phyloP scores from a whole-genome alignment of 2,888 invertebrate species.

The Drosophila hamatofila region DNA sequence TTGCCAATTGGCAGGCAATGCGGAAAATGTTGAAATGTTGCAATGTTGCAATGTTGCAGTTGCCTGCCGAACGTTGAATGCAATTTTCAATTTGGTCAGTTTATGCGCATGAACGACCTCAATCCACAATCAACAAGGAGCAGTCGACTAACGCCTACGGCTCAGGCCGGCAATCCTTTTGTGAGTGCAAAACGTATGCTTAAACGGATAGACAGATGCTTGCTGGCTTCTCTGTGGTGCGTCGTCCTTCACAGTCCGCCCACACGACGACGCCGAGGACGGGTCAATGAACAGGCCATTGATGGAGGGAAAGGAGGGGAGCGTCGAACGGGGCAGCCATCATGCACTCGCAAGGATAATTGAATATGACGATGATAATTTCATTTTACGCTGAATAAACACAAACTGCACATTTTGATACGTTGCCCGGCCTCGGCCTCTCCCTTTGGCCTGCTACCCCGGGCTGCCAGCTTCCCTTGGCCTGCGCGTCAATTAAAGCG shows the following conservation, averaged over 20 bases:
- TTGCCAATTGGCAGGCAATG: constrained; percentile 43
- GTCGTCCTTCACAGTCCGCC: constrained; percentile 53
- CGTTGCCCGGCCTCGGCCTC: constrained; percentile 14
- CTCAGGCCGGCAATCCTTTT: constrained; percentile 49
- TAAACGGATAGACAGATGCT: constrained; percentile 43
- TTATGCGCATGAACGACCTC: constrained; percentile 40
- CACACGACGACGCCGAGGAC: constrained; percentile 41
- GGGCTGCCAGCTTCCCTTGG: constrained; percentile 10
- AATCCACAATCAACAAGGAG: constrained; percentile 36
- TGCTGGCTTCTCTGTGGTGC: constrained; percentile 17
- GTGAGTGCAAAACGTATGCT: constrained; percentile 30
- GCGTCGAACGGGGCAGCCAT: background rate
- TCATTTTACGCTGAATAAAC: constrained; percentile 77
- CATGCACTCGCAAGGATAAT: constrained; percentile 70
- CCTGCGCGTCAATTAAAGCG: constrained; percentile 61
- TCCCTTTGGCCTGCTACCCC: background rate
- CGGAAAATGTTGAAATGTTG: constrained; percentile 30
- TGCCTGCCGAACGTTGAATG: constrained; percentile 42
- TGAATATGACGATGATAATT: constrained; percentile 78
- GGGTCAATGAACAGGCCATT: constrained; percentile 61
- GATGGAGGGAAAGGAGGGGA: background rate
- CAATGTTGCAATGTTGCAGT: constrained; percentile 4
- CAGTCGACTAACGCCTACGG: constrained; percentile 32
- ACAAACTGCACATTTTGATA: constrained; percentile 72
- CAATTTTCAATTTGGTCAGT: constrained; percentile 50